Percentiles rank a stretch among this genome's conserved stretches.
Conservation (phyloP, 2,797 vertebrate genomes). For the Australoheros facetus region DNA sequence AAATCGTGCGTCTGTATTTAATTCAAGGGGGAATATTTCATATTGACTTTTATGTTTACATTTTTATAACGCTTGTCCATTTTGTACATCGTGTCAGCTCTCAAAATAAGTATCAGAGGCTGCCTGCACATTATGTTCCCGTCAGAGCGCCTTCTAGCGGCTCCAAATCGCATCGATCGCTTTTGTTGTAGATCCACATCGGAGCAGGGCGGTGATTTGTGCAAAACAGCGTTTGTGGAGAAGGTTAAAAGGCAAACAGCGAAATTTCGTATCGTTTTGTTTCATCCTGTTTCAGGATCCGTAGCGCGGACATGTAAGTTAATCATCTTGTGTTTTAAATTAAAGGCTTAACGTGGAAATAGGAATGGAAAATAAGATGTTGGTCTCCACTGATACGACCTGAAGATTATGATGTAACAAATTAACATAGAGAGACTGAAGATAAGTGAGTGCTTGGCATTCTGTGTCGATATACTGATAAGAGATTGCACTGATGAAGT, state of each 20-base stretch:
- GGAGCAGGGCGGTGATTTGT: constrained; percentile 10
- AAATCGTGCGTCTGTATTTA: not conserved
- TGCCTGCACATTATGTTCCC: constrained; percentile 26
- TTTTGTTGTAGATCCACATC: constrained; percentile 12
- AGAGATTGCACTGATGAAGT: not conserved
- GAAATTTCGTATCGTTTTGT: not conserved
- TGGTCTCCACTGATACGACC: not conserved
- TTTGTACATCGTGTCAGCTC: too few species aligned
- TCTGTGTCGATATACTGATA: not conserved
- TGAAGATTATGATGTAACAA: not conserved
- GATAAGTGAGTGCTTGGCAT: not conserved
- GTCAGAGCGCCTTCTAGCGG: constrained; percentile 44
- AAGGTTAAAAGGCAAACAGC: not conserved
- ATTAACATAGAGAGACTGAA: not conserved
- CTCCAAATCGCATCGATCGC: not conserved
- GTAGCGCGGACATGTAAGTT: constrained; percentile 14
- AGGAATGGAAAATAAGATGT: not conserved
- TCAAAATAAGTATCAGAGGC: not conserved
- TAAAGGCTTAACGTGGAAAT: not conserved
- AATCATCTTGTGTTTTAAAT: not conserved
- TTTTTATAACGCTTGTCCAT: not conserved
- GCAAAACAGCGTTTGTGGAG: not conserved
- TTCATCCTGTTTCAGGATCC: not conserved
- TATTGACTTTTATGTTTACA: not conserved
- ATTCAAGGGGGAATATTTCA: not conserved